Conservation (phyloP, 2,888 invertebrate genomes). For the Cancer borealis region DNA sequence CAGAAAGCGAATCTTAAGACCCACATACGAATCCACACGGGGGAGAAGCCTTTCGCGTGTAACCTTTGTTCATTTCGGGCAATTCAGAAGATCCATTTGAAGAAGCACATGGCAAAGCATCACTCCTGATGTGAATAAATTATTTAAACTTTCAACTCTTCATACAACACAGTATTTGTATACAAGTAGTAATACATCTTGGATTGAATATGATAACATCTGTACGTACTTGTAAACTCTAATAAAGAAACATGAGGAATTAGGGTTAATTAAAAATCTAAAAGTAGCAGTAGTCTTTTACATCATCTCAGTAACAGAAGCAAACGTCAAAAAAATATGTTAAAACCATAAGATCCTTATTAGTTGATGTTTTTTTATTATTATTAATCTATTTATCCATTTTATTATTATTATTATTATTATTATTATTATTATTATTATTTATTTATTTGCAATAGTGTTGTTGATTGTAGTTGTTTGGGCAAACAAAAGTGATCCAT, state of each 20-base stretch:
- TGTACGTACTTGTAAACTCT: conserved; percentile 11
- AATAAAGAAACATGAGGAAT: not conserved
- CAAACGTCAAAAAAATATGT: not conserved
- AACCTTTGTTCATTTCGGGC: conserved; percentile 70
- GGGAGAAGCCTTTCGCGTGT: conserved; percentile 71
- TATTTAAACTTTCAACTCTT: not conserved
- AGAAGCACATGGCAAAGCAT: conserved; percentile 62
- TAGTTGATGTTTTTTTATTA: not conserved
- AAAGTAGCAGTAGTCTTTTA: conserved; percentile 32
- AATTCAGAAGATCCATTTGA: conserved; percentile 64
- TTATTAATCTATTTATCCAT: not conserved
- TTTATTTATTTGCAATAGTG: not conserved
- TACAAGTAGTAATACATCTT: conserved; percentile 15
- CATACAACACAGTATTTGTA: conserved; percentile 22
- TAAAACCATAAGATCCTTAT: not conserved
- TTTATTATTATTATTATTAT: not conserved
- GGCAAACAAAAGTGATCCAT: not conserved
- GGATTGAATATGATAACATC: conserved; percentile 2
- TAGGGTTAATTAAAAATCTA: conserved; percentile 7
- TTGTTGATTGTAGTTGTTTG: not conserved
- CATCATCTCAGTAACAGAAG: conserved; percentile 1
- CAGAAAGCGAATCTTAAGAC: conserved; percentile 72
- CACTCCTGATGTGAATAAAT: conserved; percentile 43
- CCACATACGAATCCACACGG: conserved; percentile 71
- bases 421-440: not conserved